These are phyloP conservation scores for Percopsis transmontana DNA, from an alignment of 2,113 vertebrate species.

Conservation along the genomic window DNA sequence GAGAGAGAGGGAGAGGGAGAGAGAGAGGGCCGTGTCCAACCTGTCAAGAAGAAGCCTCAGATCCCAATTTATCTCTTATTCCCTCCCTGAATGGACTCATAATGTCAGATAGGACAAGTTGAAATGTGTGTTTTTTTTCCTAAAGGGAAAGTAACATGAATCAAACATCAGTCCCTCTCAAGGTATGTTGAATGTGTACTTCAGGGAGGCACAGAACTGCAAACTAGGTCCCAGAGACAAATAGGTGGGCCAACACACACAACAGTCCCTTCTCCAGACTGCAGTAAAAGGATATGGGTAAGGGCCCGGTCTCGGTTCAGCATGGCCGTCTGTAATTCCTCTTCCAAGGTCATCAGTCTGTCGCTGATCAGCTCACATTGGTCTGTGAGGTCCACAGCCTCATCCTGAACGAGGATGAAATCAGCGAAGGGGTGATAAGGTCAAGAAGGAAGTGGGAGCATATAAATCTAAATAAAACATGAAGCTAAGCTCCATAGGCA, in stretches of 20 bases:
- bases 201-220: slow-evolving; percentile 17
- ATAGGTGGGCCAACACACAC: slow-evolving; percentile 8
- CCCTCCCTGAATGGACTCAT: slow-evolving; percentile 38
- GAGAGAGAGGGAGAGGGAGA: background rate
- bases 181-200: slow-evolving; percentile 26
- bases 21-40: background rate
- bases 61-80: slow-evolving; percentile 51
- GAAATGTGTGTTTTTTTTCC: background rate
- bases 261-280: background rate
- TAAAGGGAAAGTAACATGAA: slow-evolving; percentile 31
- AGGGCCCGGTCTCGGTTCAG: slow-evolving; percentile 79
- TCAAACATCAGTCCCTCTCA: slow-evolving; percentile 28
- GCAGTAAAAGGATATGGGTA: slow-evolving; percentile 87
- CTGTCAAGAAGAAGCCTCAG: slow-evolving; percentile 49
- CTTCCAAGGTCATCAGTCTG: slow-evolving; percentile 83
- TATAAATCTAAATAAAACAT: too few relatives aligned
- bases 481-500: too few relatives aligned
- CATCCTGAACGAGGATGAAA: slow-evolving; percentile 59
- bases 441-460: background rate
- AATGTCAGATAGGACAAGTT: slow-evolving; percentile 50
- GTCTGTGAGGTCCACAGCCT: slow-evolving; percentile 65
- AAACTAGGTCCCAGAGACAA: slow-evolving; percentile 29
- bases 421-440: slow-evolving; percentile 7
- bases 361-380: slow-evolving; percentile 78
- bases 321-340: slow-evolving; percentile 81